Conservation (phyloP, 2,888 invertebrate genomes). For the Chorisops tibialis region DNA sequence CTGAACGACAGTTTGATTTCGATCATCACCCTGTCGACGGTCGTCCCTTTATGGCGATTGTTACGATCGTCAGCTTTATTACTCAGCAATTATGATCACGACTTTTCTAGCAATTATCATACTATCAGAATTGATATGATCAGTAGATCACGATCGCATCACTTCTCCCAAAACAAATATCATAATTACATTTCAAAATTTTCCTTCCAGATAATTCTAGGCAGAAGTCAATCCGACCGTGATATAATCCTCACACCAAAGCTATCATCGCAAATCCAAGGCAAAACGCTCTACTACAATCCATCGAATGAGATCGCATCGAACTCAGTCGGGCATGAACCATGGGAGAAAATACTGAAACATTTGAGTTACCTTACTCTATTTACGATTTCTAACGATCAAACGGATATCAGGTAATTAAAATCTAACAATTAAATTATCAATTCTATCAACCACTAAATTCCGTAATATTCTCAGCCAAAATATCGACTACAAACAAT, state of each 20-base stretch:
- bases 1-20: too few species aligned
- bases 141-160: too few species aligned
- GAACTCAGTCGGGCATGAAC: constrained; percentile 35
- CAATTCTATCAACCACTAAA: background rate
- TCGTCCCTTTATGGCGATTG: too few species aligned
- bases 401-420: constrained; percentile 44
- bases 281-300: constrained; percentile 47
- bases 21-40: too few species aligned
- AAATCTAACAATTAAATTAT: background rate
- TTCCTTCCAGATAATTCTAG: constrained; percentile 7
- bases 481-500: constrained; percentile 44
- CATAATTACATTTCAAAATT: too few species aligned
- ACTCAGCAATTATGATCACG: too few species aligned
- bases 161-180: too few species aligned
- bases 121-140: too few species aligned
- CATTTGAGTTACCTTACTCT: constrained; percentile 67
- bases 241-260: constrained; percentile 50
- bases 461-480: constrained; percentile 29
- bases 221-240: constrained; percentile 38
- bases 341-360: constrained; percentile 67
- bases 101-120: too few species aligned
- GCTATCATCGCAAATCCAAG: constrained; percentile 41
- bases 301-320: constrained; percentile 24
- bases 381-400: constrained; percentile 42
- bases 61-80: too few species aligned